Base-by-base conservation (phyloP, 2,113 vertebrate genomes). In the Bubo bubo region DNA sequence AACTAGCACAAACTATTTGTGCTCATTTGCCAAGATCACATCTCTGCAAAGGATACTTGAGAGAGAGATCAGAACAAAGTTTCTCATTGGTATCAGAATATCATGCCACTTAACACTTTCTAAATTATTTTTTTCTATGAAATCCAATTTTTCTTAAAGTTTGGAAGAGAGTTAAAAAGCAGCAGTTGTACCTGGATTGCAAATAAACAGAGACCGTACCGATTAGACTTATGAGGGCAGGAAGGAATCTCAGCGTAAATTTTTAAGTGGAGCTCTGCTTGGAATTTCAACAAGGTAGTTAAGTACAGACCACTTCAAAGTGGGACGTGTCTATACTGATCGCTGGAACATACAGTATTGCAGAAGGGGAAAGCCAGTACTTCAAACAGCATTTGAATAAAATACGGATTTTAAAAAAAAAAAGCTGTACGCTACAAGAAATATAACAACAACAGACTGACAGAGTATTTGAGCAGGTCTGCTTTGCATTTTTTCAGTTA, bases 251-350 rank as follows among this genome's bases (percentile, higher is more conserved):
- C 85, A 52, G 41, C n/a, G 60, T 47, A 96, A 96, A 95, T 95
- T 96, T 96, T 27, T 90, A 96, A 96, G 86, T 47, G 63, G 39
- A 87, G 74, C 77, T 91, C 86, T 92, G 93, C 93, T 86, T 88
- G 96, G 97, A 97, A 96, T 96, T 91, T 96, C 70, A 96, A 95
- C 28, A 53, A 55, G 62, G 49, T 79, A 97, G 95, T 96, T 93
- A 97, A 95, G 59, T 70, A 89, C 5, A 94, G 90, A 93, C 82
- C 85, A 87, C 94, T 95, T 79, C 94, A 92, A 96, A 97, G 91
- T 14, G 50, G 79, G 94, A 96, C 94, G 17, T 92, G 87, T 86
- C 94, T 88, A 23, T 39, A 87, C 92, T 41, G 76, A 96, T 96
- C 94, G 94, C 53, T 90, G 83, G 22, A 96, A 90, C 18, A 26